Percentiles rank a stretch among this genome's conserved stretches.
Evolutionary conservation across 2,113 vertebrate species (phyloP).

Genomic region (Meles meles): DNA sequence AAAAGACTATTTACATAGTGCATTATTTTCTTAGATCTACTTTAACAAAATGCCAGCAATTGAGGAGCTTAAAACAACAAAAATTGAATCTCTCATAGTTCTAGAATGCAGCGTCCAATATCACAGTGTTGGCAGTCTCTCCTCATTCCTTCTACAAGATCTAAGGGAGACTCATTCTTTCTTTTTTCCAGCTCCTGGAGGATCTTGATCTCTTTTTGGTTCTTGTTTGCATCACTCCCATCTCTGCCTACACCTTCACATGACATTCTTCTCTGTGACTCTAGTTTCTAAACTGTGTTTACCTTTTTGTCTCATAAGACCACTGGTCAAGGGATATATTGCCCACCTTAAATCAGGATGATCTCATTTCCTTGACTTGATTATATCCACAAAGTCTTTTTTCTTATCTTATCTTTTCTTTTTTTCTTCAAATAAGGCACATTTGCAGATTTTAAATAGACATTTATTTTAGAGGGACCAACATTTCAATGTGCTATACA

Average conservation of each 20-base stretch:
- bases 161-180: not conserved
- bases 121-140: not conserved
- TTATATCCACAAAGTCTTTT: not conserved
- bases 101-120: not conserved
- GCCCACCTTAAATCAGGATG: not conserved
- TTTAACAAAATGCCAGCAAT: not conserved
- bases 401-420: too few relatives aligned
- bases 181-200: not conserved
- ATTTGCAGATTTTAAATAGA: too few relatives aligned
- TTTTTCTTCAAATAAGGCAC: not conserved
- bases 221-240: not conserved
- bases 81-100: not conserved
- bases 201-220: not conserved
- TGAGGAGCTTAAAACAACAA: not conserved
- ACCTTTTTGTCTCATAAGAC: not conserved
- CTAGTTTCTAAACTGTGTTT: not conserved
- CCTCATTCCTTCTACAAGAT: not conserved
- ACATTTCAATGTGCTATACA: not conserved
- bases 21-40: not conserved
- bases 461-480: not conserved
- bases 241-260: not conserved
- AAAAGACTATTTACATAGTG: not conserved
- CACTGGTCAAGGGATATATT: not conserved
- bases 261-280: not conserved
- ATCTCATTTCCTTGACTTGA: not conserved